Evolutionary conservation across 2,797 vertebrate species (phyloP).

Genomic region (Naso thynnoides): DNA sequence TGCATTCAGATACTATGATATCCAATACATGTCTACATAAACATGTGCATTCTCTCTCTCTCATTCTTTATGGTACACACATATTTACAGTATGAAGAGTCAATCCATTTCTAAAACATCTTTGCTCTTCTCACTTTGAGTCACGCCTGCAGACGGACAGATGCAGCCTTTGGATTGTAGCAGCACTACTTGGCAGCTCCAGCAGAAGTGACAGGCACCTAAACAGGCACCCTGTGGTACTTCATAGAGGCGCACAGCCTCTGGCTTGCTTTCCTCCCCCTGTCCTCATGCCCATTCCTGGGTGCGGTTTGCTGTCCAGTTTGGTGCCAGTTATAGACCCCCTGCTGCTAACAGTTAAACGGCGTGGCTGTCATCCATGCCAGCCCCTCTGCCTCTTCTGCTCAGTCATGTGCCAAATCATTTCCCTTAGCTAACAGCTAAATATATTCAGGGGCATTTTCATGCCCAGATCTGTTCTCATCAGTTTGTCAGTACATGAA

Average conservation of each 20-base stretch:
- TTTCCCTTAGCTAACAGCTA: slow-evolving; percentile 50
- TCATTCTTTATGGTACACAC: not conserved
- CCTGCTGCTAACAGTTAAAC: slow-evolving; percentile 65
- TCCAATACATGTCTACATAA: not conserved
- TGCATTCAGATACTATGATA: slow-evolving; percentile 1
- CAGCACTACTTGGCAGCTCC: slow-evolving; percentile 53
- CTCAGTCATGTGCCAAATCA: slow-evolving; percentile 48
- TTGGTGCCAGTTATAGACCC: slow-evolving; percentile 59
- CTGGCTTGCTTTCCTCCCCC: slow-evolving; percentile 50
- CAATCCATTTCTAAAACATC: not conserved
- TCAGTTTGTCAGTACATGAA: slow-evolving; percentile 25
- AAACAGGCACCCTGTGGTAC: slow-evolving; percentile 51
- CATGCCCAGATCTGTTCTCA: slow-evolving; percentile 28
- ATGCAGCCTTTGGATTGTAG: slow-evolving; percentile 46
- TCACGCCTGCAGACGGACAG: slow-evolving; percentile 37
- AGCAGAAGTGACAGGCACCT: slow-evolving; percentile 57
- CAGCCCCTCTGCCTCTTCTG: slow-evolving; percentile 57
- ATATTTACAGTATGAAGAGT: slow-evolving; percentile 5
- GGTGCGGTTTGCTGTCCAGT: slow-evolving; percentile 52
- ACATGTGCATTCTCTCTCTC: not conserved
- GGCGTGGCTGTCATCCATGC: slow-evolving; percentile 52
- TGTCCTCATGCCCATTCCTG: slow-evolving; percentile 83
- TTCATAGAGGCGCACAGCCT: slow-evolving; percentile 44
- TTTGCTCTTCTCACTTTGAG: slow-evolving; percentile 25
- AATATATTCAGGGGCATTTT: slow-evolving; percentile 47